Conservation (phyloP, 2,888 invertebrate genomes). For the Ectropis crepuscularia region DNA sequence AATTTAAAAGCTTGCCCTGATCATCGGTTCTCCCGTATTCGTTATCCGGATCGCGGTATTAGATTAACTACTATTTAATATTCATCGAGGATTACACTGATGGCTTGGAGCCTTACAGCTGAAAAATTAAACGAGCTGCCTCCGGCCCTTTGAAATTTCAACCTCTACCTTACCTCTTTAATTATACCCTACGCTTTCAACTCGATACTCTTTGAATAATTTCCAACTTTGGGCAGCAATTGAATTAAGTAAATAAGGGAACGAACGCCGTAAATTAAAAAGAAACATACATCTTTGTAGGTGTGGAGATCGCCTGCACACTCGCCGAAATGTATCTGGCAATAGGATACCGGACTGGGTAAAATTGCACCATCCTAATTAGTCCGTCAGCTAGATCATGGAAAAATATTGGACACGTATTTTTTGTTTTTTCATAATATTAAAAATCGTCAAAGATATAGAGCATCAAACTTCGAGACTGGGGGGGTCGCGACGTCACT, state of each 20-base stretch:
- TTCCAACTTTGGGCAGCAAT: slow-evolving; percentile 4
- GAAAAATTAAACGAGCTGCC: slow-evolving; percentile 29
- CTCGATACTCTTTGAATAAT: slow-evolving; percentile 12
- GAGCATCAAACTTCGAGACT: too few relatives aligned
- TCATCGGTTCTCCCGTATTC: background rate
- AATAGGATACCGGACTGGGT: too few relatives aligned
- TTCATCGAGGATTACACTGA: slow-evolving; percentile 19
- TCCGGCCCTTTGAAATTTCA: slow-evolving; percentile 14
- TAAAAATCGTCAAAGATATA: too few relatives aligned
- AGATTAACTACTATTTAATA: slow-evolving; percentile 26
- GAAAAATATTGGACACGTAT: too few relatives aligned
- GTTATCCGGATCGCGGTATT: slow-evolving; percentile 20
- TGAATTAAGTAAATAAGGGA: background rate
- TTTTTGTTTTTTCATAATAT: too few relatives aligned
- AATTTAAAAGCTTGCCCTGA: background rate
- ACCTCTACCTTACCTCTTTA: slow-evolving; percentile 22
- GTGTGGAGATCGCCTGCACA: slow-evolving; percentile 16
- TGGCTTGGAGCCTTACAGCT: slow-evolving; percentile 19
- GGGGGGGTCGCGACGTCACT: too few relatives aligned
- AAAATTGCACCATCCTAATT: too few relatives aligned
- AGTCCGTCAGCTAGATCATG: too few relatives aligned
- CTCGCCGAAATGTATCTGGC: slow-evolving; percentile 33
- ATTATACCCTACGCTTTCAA: slow-evolving; percentile 15
- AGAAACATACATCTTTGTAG: background rate
- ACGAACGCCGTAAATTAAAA: background rate